Evolutionary conservation across 2,113 vertebrate genomes (phyloP).

Genomic region (Crocuta crocuta): DNA sequence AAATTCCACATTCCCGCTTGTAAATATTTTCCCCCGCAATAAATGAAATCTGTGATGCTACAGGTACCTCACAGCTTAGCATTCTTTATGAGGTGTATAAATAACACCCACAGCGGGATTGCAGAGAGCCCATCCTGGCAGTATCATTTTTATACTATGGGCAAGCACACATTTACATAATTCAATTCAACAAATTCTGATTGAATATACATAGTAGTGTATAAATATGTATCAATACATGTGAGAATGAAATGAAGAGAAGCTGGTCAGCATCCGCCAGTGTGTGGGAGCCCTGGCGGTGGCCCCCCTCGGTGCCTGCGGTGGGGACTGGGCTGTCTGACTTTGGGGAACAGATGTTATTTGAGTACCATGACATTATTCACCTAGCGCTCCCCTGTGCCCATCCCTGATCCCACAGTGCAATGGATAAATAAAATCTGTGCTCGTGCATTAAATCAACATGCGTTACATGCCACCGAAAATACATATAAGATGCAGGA

Average conservation of each 20-base stretch:
- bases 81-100: constrained; percentile 30
- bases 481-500: constrained; percentile 29
- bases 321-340: not conserved
- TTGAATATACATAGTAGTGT: constrained; percentile 46
- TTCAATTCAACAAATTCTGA: constrained; percentile 56
- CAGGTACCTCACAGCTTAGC: not conserved
- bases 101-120: not conserved
- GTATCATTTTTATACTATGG: not conserved
- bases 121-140: not conserved
- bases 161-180: constrained; percentile 60
- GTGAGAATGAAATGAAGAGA: constrained; percentile 18
- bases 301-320: not conserved
- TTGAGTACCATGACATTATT: not conserved
- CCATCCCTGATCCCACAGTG: not conserved
- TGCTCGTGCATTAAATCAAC: constrained; percentile 62
- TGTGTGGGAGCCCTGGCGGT: rapidly evolving
- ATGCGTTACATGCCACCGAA: constrained; percentile 46
- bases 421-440: constrained; percentile 58
- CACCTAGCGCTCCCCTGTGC: not conserved
- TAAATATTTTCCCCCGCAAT: constrained; percentile 29
- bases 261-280: not conserved
- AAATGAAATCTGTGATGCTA: constrained; percentile 54
- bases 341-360: constrained; percentile 62
- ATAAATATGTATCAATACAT: constrained; percentile 61
- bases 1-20: constrained; percentile 22